phyloP scores from a whole-genome alignment of 2,113 vertebrate species.

The Hiodon alosoides region DNA sequence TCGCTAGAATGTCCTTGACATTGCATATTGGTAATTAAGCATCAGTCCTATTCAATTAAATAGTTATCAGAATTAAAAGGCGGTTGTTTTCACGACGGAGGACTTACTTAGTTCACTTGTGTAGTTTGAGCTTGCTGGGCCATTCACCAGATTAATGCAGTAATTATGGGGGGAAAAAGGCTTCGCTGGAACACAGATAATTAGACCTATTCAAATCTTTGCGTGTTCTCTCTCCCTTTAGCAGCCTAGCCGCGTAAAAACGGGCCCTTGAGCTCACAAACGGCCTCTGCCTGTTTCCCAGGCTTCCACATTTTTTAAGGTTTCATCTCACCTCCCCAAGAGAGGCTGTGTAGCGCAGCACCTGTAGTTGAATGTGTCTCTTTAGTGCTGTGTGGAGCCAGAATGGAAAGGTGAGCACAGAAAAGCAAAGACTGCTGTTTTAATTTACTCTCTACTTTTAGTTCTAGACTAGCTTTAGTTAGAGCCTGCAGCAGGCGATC shows the following conservation, averaged over 20 bases:
- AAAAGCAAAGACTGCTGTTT: background rate
- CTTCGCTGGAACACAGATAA: no score
- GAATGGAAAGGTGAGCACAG: background rate
- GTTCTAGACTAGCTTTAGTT: no score
- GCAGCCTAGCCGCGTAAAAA: no score
- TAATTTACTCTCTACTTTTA: no score
- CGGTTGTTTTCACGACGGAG: background rate
- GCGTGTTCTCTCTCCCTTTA: no score
- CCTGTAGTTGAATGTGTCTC: background rate
- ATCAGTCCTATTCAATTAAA: background rate
- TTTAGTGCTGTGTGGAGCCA: background rate
- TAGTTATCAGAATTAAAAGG: background rate
- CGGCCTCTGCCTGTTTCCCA: background rate
- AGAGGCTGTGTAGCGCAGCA: background rate
- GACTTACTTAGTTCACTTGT: background rate
- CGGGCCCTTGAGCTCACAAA: background rate
- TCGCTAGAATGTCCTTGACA: no score
- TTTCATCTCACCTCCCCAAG: background rate
- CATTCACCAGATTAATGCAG: slow-evolving; percentile 4
- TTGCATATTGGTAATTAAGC: no score
- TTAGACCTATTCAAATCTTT: no score
- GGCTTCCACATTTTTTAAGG: background rate
- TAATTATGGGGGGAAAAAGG: background rate
- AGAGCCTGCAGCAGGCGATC: no score
- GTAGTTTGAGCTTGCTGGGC: slow-evolving; percentile 6